Percentiles rank a stretch among this genome's conserved stretches.
These are phyloP conservation scores for Ciconia maguari DNA, from an alignment of 2,113 vertebrate genomes.

Conservation along the genomic window DNA sequence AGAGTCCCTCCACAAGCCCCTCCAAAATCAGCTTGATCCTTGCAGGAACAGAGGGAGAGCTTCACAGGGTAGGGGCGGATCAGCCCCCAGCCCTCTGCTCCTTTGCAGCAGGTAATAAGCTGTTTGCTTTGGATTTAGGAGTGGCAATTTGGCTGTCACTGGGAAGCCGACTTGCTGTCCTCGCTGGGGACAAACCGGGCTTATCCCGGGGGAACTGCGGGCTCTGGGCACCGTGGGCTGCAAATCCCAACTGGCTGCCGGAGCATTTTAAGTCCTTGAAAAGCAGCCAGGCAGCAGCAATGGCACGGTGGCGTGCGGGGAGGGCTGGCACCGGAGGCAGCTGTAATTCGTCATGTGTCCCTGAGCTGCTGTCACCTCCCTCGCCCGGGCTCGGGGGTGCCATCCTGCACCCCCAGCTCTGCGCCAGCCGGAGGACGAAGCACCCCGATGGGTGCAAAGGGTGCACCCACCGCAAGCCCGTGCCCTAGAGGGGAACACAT, in stretches of 20 bases:
- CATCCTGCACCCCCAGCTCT: neutral
- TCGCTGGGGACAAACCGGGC: neutral
- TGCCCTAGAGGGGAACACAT: accelerated
- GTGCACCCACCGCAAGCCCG: too few species aligned
- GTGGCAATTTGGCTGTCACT: neutral
- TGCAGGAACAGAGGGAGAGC: neutral
- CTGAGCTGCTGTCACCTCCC: neutral
- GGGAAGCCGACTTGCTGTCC: neutral
- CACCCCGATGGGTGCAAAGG: neutral
- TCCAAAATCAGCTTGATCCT: neutral
- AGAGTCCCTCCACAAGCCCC: neutral
- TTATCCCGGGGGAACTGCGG: neutral
- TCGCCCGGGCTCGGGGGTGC: neutral
- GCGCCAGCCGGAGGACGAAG: neutral
- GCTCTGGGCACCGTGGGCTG: neutral
- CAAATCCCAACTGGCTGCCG: neutral
- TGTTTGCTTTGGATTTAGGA: neutral
- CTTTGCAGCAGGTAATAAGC: neutral
- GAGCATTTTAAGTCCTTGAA: neutral
- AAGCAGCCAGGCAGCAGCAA: neutral
- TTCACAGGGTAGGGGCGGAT: accelerated
- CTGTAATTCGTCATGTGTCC: accelerated
- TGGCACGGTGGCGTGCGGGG: accelerated
- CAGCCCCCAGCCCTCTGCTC: neutral
- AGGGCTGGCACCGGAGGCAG: neutral